These are phyloP conservation scores for Nudaria mundana DNA, from an alignment of 2,888 invertebrate species.

Conservation along the genomic window DNA sequence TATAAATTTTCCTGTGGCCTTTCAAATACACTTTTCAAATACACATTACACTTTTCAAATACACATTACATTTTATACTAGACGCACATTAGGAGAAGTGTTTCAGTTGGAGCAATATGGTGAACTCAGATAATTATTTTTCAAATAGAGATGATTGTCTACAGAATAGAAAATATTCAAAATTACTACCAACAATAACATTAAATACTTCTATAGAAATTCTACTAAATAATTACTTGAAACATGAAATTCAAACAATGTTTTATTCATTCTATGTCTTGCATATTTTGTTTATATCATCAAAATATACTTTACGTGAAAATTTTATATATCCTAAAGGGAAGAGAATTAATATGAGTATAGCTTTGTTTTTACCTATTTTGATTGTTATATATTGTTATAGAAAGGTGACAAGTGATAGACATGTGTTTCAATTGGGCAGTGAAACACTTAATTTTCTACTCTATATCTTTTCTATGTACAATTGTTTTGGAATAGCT, in stretches of 20 bases:
- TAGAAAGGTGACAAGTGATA: neutral
- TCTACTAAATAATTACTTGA: constrained; percentile 1
- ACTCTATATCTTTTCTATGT: neutral
- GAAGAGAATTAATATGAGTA: neutral
- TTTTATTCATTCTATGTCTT: neutral
- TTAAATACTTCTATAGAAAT: neutral
- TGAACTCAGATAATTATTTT: neutral
- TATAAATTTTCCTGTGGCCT: neutral
- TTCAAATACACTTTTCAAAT: neutral
- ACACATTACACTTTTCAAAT: neutral
- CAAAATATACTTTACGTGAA: constrained; percentile 15
- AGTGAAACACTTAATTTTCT: neutral
- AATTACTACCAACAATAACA: neutral
- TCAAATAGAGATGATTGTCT: neutral
- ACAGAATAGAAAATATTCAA: neutral
- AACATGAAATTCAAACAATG: neutral
- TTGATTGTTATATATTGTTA: neutral
- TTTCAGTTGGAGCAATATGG: neutral
- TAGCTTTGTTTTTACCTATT: neutral
- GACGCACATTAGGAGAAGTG: neutral
- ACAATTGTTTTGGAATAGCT: neutral
- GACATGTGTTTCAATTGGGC: neutral
- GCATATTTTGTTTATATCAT: constrained; percentile 11
- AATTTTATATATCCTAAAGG: constrained; percentile 12
- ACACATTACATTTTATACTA: too few relatives aligned